Evolutionary conservation across 2,113 vertebrate genomes (phyloP), one percentile per base, ranked within the genome.

Genomic region (Cyprinodon tularosa): DNA sequence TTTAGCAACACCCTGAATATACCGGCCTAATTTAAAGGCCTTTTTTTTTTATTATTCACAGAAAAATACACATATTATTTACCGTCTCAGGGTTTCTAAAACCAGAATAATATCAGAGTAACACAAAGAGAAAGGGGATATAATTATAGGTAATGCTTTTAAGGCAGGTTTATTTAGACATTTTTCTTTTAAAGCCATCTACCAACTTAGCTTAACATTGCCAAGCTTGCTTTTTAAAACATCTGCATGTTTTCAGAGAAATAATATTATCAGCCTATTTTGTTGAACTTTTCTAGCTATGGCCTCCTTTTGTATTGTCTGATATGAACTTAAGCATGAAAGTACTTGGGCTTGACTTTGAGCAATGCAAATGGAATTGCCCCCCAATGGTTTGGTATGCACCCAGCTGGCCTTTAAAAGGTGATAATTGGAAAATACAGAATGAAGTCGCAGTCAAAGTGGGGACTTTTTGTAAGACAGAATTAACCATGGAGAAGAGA

Each of bases 401-500:
- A 95, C 96, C 96, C 98, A 98, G 96, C 97, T 99, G 97, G 97
- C 96, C 96, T 96, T 98, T 98, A 98, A 99, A 98, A 99, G 96
- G 97, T 98, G 98, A 98, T 99, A 99, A 99, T 98, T 98, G 98
- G 97, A 96, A 98, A 99, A 98, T 97, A 96, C 96, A 94, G 93
- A 91, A 94, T 93, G 91, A 91, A 92, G 92, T 89, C 86, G 76
- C 91, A 91, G 92, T 93, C 86, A 83, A 90, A 90, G 87, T 90
- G 83, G 88, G 86, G 83, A 91, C 86, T 84, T 91, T 90, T 85
- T 90, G 90, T 89, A 91, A 86, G 80, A 88, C 81, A 29, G 78
- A 88, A 91, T 89, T 93, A 88, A 90, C 83, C 89, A 42, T 85
- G 81, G 89, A 68, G 80, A 85, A 80, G 82, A 85, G 89, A 82